Base-by-base conservation (phyloP, 2,113 vertebrate genomes). In the Panthera leo region DNA sequence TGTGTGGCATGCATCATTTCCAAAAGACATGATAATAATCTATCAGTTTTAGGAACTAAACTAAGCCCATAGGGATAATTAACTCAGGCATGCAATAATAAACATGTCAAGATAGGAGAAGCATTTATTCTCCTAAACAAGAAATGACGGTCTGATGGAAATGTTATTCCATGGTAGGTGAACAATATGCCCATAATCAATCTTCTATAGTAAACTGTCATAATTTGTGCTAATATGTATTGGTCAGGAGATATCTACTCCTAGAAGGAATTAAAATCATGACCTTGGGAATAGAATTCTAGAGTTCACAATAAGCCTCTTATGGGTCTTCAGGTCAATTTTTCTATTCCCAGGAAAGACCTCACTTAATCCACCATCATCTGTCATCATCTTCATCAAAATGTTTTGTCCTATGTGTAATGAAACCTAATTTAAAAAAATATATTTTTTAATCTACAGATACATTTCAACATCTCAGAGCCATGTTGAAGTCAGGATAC, bases 21-120 rank as follows among this genome's bases (percentile, higher is more conserved):
- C 98, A 97, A 97, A 98, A 97, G 98, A 98, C 90, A 96, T 96
- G 97, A 98, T 98, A 98, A 98, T 98, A 98, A 98, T 98, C 98
- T 97, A 97, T 98, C 98, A 98, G 94, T 92, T 98, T 97, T 97
- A 97, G 97, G 97, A 98, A 97, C 96, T 98, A 98, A 91, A 98
- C 96, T 83, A 97, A 98, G 97, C 97, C 96, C 98, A 98, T 96
- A 98, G 98, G 98, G 97, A 98, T 99, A 98, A 98, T 99, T 98
- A 98, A 96, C 98, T 98, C 97, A 97, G 97, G 90, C 96, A 98
- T 96, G 98, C 98, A 98, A 98, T 98, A 98, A 98, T 98, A 99
- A 98, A 98, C 98, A 98, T 97, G 98, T 98, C 98, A 98, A 98
- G 98, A 98, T 92, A 98, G 97, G 84, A 97, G 88, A 93, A 89